Base-by-base conservation (phyloP, 1,140 invertebrate genomes). In the Epicauta chinensis region DNA sequence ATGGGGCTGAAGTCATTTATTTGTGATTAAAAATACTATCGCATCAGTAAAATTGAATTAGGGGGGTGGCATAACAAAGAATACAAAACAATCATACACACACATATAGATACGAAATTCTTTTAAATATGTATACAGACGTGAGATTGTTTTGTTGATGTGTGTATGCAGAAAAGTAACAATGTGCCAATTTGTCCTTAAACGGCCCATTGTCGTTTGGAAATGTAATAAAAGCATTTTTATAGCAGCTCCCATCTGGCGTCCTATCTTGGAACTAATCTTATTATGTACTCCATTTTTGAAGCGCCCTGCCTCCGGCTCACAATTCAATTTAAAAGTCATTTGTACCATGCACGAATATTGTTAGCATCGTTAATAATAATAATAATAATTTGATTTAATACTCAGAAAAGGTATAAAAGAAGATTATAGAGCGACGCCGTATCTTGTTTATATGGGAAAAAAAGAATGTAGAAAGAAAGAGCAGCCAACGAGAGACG, bases 231-330 rank as follows among this genome's bases (percentile, higher is more conserved):
- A 51, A 51, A 51, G 49, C 49, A 51, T 51, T 44, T 51, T 51
- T 44, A 51, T 51, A 43, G 49, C 41, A 44, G 41, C 41, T 51
- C 49, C 49, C 39, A 51, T 67, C 65, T 67, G 63, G 56, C 63
- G 56, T 62, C 52, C 60, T 62, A 64, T 65, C 64, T 67, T 67
- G 60, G 61, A 61, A 62, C 61, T 67, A 67, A 67, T 66, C 61
- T 49, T 54, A 67, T 67, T 67, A 67, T 55, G 62, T 62, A 67
- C 65, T 67, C 65, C 65, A 67, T 67, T 67, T 67, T 67, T 67
- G 65, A 62, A 60, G 58, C 60, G 54, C 60, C 59, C 59, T 55
- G 54, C 61, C 55, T 57, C 50, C 57, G 43, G 59, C 63, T 48
- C 50, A 49, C 58, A 64, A 67, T 67, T 63, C 61, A 66, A 67